Conservation (phyloP, 2,888 invertebrate species). For the Parnassius mnemosyne region DNA sequence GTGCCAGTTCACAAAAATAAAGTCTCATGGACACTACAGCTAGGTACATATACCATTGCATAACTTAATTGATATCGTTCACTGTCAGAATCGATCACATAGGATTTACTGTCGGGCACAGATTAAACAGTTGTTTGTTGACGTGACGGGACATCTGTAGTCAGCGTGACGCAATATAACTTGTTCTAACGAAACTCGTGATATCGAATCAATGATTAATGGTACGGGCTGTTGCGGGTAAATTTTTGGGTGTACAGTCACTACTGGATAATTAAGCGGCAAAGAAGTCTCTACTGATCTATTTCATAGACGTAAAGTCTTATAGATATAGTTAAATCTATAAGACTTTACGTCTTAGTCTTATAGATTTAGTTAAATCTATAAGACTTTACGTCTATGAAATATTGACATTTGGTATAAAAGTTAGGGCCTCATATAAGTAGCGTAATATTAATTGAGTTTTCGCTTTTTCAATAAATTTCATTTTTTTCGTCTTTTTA, state of each 20-base stretch:
- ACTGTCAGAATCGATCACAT: conserved; percentile 64
- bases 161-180: conserved; percentile 42
- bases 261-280: no score
- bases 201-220: conserved; percentile 28
- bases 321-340: no score
- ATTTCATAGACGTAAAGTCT: no score
- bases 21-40: conserved; percentile 14
- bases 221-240: conserved; percentile 3
- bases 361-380: no score
- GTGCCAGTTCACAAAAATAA: conserved; percentile 6
- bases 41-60: conserved; percentile 40
- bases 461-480: no score
- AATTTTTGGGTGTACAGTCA: not conserved
- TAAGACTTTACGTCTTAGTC: no score
- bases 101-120: conserved; percentile 49
- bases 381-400: no score
- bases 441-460: no score
- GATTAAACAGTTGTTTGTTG: conserved; percentile 59
- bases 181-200: conserved; percentile 33
- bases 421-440: no score
- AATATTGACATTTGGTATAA: no score
- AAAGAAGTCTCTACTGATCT: no score
- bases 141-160: conserved; percentile 45
- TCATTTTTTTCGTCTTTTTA: no score
- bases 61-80: conserved; percentile 61